Evolutionary conservation across 2,797 vertebrate genomes (phyloP).

Genomic region (Apogon talboti): DNA sequence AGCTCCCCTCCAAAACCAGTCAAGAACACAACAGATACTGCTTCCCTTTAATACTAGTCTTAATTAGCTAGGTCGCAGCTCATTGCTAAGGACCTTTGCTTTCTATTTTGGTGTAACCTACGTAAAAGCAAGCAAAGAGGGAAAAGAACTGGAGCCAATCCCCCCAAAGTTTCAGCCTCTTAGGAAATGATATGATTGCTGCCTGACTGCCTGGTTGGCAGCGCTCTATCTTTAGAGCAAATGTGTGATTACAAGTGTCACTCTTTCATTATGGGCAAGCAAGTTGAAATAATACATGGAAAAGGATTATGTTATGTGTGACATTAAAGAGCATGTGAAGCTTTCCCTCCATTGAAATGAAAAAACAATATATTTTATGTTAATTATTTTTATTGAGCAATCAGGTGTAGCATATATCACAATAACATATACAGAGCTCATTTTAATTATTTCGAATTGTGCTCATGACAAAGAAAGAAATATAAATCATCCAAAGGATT

Average conservation of each 20-base stretch:
- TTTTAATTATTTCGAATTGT: no score
- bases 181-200: constrained; percentile 70
- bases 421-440: no score
- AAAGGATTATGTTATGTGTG: constrained; percentile 15
- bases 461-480: no score
- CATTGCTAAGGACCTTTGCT: constrained; percentile 48
- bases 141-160: constrained; percentile 24
- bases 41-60: constrained; percentile 63
- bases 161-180: constrained; percentile 46
- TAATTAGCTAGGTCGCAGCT: constrained; percentile 69
- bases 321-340: constrained; percentile 11
- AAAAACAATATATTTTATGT: background rate
- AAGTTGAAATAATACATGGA: constrained; percentile 47
- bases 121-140: constrained; percentile 46
- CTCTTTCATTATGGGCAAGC: constrained; percentile 70
- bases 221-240: constrained; percentile 65
- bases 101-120: constrained; percentile 61
- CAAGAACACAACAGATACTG: constrained; percentile 49
- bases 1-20: constrained; percentile 58
- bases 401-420: no score
- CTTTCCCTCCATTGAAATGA: constrained; percentile 11
- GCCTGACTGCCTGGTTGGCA: constrained; percentile 50
- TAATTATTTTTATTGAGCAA: no score
- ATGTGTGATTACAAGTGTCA: constrained; percentile 74
- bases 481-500: no score